These are phyloP conservation scores for Ophioninae sp. DNA, from an alignment of 2,888 invertebrate genomes.

Conservation along the genomic window DNA sequence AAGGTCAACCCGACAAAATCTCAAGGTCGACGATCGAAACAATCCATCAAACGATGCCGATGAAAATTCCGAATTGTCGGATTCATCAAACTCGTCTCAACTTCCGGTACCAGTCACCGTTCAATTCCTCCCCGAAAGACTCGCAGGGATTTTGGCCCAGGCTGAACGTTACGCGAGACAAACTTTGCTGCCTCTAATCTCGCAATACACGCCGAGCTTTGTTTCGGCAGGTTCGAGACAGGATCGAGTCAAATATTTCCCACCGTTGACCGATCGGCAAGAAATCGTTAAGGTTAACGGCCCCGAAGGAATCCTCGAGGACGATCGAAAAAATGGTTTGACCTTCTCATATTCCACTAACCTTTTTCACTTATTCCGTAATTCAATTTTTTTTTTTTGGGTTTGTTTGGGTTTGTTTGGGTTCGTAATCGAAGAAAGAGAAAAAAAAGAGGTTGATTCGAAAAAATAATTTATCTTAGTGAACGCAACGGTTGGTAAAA, in stretches of 20 bases:
- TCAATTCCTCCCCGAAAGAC: conserved; percentile 89
- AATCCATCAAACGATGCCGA: conserved; percentile 55
- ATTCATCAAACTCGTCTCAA: conserved; percentile 63
- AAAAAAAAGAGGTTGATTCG: no score
- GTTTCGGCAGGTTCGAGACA: conserved; percentile 76
- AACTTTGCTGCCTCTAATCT: conserved; percentile 89
- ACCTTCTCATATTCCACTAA: no score
- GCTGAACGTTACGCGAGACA: conserved; percentile 91
- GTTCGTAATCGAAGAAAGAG: no score
- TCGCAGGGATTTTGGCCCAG: conserved; percentile 90
- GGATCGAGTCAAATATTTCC: conserved; percentile 85
- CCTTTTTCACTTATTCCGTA: no score
- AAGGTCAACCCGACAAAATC: conserved; percentile 79
- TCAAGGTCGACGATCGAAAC: conserved; percentile 70
- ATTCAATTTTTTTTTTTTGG: no score
- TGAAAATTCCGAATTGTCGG: conserved; percentile 74
- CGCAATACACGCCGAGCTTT: conserved; percentile 89
- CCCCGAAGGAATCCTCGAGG: neutral
- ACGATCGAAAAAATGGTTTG: no score
- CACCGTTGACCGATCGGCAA: conserved; percentile 81
- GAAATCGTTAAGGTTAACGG: conserved; percentile 9
- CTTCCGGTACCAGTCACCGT: conserved; percentile 82
- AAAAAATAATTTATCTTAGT: conserved; percentile 12
- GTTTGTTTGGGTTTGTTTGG: no score
- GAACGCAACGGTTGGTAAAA: neutral